Evolutionary conservation across 2,888 invertebrate species (phyloP).

Genomic region (Parascotia fuliginaria): DNA sequence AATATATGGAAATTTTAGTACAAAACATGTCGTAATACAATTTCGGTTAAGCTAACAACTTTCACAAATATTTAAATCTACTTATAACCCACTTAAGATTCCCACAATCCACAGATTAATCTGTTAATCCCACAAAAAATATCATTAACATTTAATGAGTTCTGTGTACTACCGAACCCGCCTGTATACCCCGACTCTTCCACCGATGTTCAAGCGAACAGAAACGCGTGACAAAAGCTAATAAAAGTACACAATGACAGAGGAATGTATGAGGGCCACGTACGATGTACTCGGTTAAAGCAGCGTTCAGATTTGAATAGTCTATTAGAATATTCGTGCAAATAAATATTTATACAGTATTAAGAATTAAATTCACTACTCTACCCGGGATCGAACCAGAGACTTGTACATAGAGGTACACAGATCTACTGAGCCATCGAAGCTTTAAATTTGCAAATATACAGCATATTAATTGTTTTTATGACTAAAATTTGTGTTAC

Average conservation of each 20-base stretch:
- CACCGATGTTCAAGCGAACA: slow-evolving; percentile 29
- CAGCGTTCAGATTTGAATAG: slow-evolving; percentile 38
- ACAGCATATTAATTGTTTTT: too few relatives aligned
- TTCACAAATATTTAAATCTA: too few relatives aligned
- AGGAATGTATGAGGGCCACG: slow-evolving; percentile 56
- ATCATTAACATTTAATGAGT: slow-evolving; percentile 23
- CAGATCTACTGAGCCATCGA: too few relatives aligned
- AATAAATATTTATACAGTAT: slow-evolving; percentile 18
- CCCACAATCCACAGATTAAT: slow-evolving; percentile 1
- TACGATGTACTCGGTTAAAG: slow-evolving; percentile 41
- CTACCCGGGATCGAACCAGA: too few relatives aligned
- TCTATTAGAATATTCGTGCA: slow-evolving; percentile 35
- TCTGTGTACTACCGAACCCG: slow-evolving; percentile 38
- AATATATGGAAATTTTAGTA: too few relatives aligned
- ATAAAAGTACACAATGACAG: slow-evolving; percentile 64
- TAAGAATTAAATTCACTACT: too few relatives aligned
- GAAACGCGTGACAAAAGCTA: slow-evolving; percentile 60
- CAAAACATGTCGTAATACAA: too few relatives aligned
- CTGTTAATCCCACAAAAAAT: slow-evolving; percentile 7
- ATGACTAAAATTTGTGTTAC: too few relatives aligned
- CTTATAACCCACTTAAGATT: slow-evolving; percentile 2
- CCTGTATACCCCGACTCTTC: slow-evolving; percentile 13
- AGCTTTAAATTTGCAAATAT: too few relatives aligned
- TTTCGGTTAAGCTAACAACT: too few relatives aligned
- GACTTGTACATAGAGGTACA: too few relatives aligned